Evolutionary conservation across 1,140 invertebrate genomes (phyloP), one percentile per base, ranked within the genome.

Genomic region (Aphelenchoides avenae): DNA sequence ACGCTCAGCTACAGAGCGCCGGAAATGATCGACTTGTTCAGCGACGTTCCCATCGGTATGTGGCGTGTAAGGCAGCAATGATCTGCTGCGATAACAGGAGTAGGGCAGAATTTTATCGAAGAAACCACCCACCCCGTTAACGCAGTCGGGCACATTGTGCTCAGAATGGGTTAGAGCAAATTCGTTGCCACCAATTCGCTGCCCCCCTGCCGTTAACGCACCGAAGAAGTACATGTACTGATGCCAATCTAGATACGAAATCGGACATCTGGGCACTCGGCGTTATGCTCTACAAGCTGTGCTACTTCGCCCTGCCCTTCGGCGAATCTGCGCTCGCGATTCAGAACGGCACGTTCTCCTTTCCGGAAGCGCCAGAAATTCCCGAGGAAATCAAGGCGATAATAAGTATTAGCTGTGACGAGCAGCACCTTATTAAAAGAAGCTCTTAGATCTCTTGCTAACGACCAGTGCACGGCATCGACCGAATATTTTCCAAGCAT

Each of bases 21-120:
- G 20, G 91, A 95, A 82, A 94, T 95, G 91, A 85, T 95, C 27
- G 90, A 95, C 80, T 82, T 95, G 64, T 95, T 93, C 78, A 84
- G 82, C 64, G 87, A 86, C 22, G 87, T 87, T 79, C 79, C 85
- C 20, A 91, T 94, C 52, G 89, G 89, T n/a, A 89, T 86, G 5
- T n/a, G n/a, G n/a, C n/a, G n/a, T 44, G 6, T 15, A n/a, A n/a
- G n/a, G n/a, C 24, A 29, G 27, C 15, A 39, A 15, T 18, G 31
- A 31, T 0, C 36, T 40, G 39, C 0, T 5, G 34, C 39, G 89
- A 92, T 82, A 89, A 92, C 77, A 91, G 89, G 89, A 43, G 9
- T 7, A 20, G 9, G 9, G 9, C 18, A 43, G 18, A 7, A 43
- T 7, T 7, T 20, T 9, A 43, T 20, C 9, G 15, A 20, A 15